A percentile compares a stretch with the other conserved stretches of the same genome.
These are phyloP conservation scores for Luscinia megarhynchos DNA, from an alignment of 2,797 vertebrate genomes.

Conservation along the genomic window DNA sequence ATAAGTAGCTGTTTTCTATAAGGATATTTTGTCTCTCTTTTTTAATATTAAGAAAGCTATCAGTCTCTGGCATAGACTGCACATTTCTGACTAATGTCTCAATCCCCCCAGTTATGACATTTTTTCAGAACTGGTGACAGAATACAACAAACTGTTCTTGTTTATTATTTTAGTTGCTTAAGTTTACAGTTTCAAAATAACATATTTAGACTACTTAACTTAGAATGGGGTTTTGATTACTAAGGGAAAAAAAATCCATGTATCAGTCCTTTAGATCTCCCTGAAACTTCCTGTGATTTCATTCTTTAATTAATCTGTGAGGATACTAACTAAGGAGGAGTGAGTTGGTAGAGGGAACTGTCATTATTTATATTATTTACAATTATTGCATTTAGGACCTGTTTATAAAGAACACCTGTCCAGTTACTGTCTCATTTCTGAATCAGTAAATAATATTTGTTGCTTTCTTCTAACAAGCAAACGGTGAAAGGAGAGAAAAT, in stretches of 20 bases:
- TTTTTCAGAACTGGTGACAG: background rate
- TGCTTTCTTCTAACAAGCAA: background rate
- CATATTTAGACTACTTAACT: background rate
- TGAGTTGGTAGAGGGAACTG: background rate
- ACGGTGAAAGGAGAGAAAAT: background rate
- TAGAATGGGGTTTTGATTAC: background rate
- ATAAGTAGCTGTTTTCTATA: background rate
- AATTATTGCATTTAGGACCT: background rate
- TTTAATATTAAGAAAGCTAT: background rate
- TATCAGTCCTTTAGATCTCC: background rate
- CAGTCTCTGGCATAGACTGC: background rate
- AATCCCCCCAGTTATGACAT: background rate
- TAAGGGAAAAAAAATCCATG: background rate
- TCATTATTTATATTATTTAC: background rate
- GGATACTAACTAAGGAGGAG: background rate
- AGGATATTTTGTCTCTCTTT: background rate
- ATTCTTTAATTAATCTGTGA: background rate
- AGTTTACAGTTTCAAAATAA: background rate
- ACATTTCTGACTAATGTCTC: background rate
- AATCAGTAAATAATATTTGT: background rate
- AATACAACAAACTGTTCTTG: background rate
- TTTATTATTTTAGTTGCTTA: background rate
- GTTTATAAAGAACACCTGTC: background rate
- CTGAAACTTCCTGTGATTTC: background rate
- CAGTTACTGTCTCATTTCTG: background rate